Evolutionary conservation across 2,888 invertebrate species (phyloP).

Genomic region (Agriopis marginaria): DNA sequence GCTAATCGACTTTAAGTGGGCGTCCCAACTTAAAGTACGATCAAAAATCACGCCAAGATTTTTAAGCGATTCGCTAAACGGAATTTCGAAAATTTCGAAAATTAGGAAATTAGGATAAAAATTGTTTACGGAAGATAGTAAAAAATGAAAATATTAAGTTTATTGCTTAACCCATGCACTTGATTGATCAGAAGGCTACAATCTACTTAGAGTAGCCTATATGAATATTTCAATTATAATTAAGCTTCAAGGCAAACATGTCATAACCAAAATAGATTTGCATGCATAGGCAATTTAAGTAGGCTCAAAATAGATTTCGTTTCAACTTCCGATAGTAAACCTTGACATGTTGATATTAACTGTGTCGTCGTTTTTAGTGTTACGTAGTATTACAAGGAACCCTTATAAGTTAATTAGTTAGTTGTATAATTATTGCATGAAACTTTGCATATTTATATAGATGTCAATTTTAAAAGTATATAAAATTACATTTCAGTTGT

Average conservation of each 20-base stretch:
- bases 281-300: slow-evolving; percentile 16
- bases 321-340: slow-evolving; percentile 15
- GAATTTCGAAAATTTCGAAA: too few species aligned
- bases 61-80: too few species aligned
- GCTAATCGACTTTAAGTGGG: too few species aligned
- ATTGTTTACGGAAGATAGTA: neutral
- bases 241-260: slow-evolving; percentile 35
- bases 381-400: too few species aligned
- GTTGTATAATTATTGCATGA: too few species aligned
- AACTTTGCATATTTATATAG: too few species aligned
- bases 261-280: slow-evolving; percentile 33
- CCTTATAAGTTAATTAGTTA: too few species aligned
- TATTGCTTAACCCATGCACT: slow-evolving; percentile 9
- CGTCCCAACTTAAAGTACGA: too few species aligned
- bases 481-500: too few species aligned
- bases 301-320: slow-evolving; percentile 26
- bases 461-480: too few species aligned
- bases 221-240: slow-evolving; percentile 32
- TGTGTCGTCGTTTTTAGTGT: slow-evolving; percentile 1
- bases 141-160: neutral
- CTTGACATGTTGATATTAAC: slow-evolving; percentile 7
- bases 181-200: slow-evolving; percentile 16
- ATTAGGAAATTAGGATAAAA: neutral
- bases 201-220: slow-evolving; percentile 20
- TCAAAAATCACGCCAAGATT: too few species aligned